A percentile compares a stretch with the other conserved stretches of the same genome.
phyloP scores from a whole-genome alignment of 1,140 invertebrate species.

The Gryllus bimaculatus region DNA sequence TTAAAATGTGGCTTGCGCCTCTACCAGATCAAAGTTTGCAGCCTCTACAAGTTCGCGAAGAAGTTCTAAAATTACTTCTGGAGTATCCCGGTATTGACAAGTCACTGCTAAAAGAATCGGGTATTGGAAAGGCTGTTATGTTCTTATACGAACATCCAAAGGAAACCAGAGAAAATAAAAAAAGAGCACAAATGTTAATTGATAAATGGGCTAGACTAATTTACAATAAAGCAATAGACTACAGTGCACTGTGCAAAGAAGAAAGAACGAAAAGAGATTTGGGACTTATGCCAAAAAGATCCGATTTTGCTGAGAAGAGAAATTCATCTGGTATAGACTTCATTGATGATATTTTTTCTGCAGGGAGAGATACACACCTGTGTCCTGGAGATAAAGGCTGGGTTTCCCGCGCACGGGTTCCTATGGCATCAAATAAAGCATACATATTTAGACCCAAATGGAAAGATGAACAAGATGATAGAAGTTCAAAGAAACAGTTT shows the following conservation, averaged over 20 bases:
- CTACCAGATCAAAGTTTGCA: neutral
- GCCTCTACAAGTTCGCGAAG: neutral
- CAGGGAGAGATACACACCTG: neutral
- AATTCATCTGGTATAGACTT: neutral
- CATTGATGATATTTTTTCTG: neutral
- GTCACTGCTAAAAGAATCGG: slow-evolving; percentile 70
- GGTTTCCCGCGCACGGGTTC: neutral
- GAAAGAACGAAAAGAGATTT: neutral
- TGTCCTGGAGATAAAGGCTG: neutral
- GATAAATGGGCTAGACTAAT: slow-evolving; percentile 95
- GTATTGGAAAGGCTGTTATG: slow-evolving; percentile 98
- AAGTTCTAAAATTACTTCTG: neutral
- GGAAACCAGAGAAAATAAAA: slow-evolving; percentile 90
- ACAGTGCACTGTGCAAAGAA: slow-evolving; percentile 46
- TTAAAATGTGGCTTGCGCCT: neutral
- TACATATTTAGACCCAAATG: neutral
- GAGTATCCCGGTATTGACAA: neutral
- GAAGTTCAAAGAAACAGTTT: neutral
- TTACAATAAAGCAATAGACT: slow-evolving; percentile 92
- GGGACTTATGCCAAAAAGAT: neutral
- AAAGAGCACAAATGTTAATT: slow-evolving; percentile 83
- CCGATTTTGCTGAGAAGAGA: neutral
- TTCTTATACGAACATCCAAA: slow-evolving; percentile 98
- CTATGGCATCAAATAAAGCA: neutral
- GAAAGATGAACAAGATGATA: neutral